Evolutionary conservation across 37 sponge, comb jelly and placozoan species (phyloP), one percentile per base, ranked within the genome.

Genomic region (Ianthella basta): DNA sequence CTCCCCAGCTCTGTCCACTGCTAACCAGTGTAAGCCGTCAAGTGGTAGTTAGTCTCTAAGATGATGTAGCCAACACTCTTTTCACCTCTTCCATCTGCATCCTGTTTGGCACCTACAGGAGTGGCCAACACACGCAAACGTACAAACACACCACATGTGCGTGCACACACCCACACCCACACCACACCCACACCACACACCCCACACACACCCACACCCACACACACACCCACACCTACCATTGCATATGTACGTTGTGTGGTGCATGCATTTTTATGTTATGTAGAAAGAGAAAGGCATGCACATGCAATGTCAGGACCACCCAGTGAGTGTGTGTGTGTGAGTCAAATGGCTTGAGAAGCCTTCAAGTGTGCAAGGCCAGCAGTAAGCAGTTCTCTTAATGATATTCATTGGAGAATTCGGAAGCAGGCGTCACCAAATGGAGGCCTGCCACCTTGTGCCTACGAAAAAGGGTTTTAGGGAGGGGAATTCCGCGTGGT

Each of bases 1-100:
- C n/a, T n/a, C n/a, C n/a, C n/a, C n/a, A n/a, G n/a, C n/a, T n/a
- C n/a, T n/a, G n/a, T n/a, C 39, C 55, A 56, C 80, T 37, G 35
- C 69, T 68, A 27, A 90, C 94, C 86, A 75, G 99, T 98, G 86
- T 98, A 98, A 32, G 97, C 97, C 14, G 86, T 80, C 0, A 96
- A 59, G 25, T 95, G 86, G 79, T 85, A 98, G 80, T 98, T 98
- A 13, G 99, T 98, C 72, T 98, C 99, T 60, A 96, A 60, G n/a
- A 98, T 56, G 40, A 98, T 82, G 85, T 86, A 95, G 3, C 98
- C 94, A 39, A 60, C 68, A 32, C 56, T 84, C 78, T 75, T 75
- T 12, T 75, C 78, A 23, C 78, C 37, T 1, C 54, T 15, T 14
- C 40, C 78, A 18, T 40, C 54, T 21, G 38, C 0, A 39, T 57